Evolutionary conservation across 2,888 invertebrate genomes (phyloP).

Genomic region (Dynastes hyllus): DNA sequence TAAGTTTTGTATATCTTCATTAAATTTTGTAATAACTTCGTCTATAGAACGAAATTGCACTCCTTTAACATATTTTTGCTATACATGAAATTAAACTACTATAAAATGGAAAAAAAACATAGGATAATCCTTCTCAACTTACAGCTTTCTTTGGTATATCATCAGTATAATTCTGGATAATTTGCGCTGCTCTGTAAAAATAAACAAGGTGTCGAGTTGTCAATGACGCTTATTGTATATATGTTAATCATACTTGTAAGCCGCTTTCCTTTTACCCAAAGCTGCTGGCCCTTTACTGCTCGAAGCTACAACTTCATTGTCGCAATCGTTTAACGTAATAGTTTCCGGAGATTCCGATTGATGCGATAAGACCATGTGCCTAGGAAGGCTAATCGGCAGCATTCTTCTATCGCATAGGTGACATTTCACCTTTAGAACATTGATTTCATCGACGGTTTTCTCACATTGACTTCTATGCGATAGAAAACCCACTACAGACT

Average conservation of each 20-base stretch:
- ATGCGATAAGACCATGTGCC: conserved; percentile 74
- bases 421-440: conserved; percentile 54
- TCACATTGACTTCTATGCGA: conserved; percentile 71
- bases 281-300: conserved; percentile 70
- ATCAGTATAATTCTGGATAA: conserved; percentile 51
- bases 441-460: conserved; percentile 54
- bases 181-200: conserved; percentile 53
- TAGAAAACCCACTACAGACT: conserved; percentile 75
- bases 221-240: neutral
- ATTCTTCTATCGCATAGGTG: conserved; percentile 66
- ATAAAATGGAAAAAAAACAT: neutral
- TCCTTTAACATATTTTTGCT: conserved; percentile 42
- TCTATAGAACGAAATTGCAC: conserved; percentile 45
- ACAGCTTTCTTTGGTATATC: conserved; percentile 15
- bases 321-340: neutral
- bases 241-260: conserved; percentile 67
- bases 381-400: conserved; percentile 75
- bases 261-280: conserved; percentile 68
- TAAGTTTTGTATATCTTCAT: conserved; percentile 32
- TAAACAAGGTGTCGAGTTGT: neutral
- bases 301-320: conserved; percentile 57
- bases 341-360: neutral
- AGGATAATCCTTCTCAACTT: conserved; percentile 20
- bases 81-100: conserved; percentile 36
- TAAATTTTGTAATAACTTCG: conserved; percentile 44